phyloP scores from a whole-genome alignment of 2,113 vertebrate species.

The Catharus fuscescens region DNA sequence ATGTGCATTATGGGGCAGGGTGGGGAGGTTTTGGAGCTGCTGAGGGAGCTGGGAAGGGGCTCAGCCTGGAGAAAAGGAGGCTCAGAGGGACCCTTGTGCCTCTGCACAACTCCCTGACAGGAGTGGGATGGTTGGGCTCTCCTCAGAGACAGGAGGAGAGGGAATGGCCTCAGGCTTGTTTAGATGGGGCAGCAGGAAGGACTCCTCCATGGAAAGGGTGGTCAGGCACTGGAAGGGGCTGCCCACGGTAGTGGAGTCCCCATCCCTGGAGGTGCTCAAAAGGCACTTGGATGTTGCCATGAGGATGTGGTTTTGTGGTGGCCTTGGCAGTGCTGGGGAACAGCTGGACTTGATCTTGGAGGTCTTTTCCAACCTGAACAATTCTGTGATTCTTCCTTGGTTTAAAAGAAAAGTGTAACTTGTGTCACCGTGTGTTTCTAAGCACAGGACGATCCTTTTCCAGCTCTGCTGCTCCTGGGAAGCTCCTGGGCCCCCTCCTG shows the following conservation, averaged over 20 bases:
- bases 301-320: background rate
- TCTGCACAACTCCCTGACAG: background rate
- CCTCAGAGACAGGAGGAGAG: background rate
- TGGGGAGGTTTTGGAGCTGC: background rate
- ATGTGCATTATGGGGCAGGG: background rate
- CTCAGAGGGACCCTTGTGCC: background rate
- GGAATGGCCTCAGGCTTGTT: accelerated
- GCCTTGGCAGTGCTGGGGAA: background rate
- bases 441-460: background rate
- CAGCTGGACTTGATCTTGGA: background rate
- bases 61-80: background rate
- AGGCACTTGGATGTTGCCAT: background rate
- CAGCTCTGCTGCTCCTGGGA: background rate
- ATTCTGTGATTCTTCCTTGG: accelerated
- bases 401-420: background rate
- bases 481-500: background rate
- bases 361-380: background rate
- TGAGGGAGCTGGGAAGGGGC: background rate
- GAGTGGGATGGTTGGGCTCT: background rate
- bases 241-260: too few species aligned
- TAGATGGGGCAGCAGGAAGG: background rate
- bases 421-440: accelerated
- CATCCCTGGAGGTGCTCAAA: background rate
- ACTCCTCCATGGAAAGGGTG: background rate
- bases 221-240: background rate